phyloP scores from a whole-genome alignment of 2,797 vertebrate species.

The Macroramphosus scolopax region DNA sequence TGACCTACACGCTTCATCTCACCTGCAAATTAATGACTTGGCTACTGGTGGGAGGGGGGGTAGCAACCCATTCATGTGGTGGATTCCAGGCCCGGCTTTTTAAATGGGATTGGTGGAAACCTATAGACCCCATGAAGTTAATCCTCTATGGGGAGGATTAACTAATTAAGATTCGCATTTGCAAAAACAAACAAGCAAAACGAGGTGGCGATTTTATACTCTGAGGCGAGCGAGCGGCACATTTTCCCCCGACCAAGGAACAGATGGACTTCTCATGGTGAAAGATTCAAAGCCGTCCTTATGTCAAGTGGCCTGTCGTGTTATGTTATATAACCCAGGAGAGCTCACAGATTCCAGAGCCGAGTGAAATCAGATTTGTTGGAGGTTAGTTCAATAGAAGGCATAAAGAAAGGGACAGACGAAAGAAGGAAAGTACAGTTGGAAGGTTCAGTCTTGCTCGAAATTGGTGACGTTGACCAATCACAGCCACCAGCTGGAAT shows the following conservation, averaged over 20 bases:
- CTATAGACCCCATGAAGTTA: conserved; percentile 25
- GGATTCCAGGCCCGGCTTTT: conserved; percentile 14
- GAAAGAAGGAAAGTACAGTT: too few species aligned
- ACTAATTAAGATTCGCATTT: conserved; percentile 19
- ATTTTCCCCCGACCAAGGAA: conserved; percentile 18
- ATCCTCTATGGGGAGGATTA: conserved; percentile 20
- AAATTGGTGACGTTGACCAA: too few species aligned
- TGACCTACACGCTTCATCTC: conserved; percentile 51
- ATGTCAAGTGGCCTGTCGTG: conserved; percentile 40
- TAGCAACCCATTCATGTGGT: conserved; percentile 2
- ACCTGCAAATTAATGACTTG: conserved; percentile 45
- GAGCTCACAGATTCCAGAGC: too few species aligned
- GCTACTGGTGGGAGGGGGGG: conserved; percentile 6
- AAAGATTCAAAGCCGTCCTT: conserved; percentile 22
- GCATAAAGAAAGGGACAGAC: background rate
- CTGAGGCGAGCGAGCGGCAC: background rate
- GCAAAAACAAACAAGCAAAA: conserved; percentile 13
- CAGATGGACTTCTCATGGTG: conserved; percentile 29
- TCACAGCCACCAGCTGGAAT: too few species aligned
- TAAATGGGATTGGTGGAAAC: conserved; percentile 21
- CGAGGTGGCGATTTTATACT: background rate
- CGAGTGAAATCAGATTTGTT: too few species aligned
- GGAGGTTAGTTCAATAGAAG: conserved; percentile 4
- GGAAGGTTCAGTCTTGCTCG: too few species aligned
- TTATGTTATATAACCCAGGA: conserved; percentile 42